Evolutionary conservation across 2,888 invertebrate genomes (phyloP), one percentile per base, ranked within the genome.

Genomic region (Catonia carolina): DNA sequence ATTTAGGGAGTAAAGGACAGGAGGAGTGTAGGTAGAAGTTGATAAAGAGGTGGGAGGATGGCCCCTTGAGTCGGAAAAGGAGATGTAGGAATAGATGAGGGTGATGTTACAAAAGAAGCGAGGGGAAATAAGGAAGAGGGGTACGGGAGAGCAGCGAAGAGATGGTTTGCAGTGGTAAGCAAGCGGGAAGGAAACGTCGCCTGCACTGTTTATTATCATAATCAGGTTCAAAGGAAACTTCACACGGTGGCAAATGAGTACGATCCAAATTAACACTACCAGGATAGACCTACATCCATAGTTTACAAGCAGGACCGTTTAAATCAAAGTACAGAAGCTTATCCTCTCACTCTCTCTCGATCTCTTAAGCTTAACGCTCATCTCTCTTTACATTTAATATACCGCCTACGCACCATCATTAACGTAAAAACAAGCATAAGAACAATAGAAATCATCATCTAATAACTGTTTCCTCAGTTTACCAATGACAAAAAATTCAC

Each of bases 71-170:
- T 10, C 42, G 22, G 20, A 42, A 42, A 42, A 42, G 18, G 12
- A n/a, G 42, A 42, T 42, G 42, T 20, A 18, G 22, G 7, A n/a
- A 7, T 3, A 15, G 4, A 18, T 3, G 41, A 18, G 47, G 47
- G 47, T 5, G 47, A 20, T 14, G 42, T 20, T 17, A 36, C 14
- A 36, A 47, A 45, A 42, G 42, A 31, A 22, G 50, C 37, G 23
- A 48, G 49, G 55, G 42, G 42, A 53, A 53, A 53, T 53, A 42
- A 53, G 15, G 20, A 22, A 15, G 23, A 47, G 22, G 22, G 22
- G 47, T 4, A 27, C 22, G 27, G 23, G 23, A 20, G 47, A 47
- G 47, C 15, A 23, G 22, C 22, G 7, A n/a, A 15, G 23, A n/a
- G 14, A 27, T 42, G 7, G 20, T 8, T 20, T 5, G 47, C 18